Evolutionary conservation across 53 echinoderm and acorn worm species (phyloP), one percentile per base, ranked within the genome.

Genomic region (Stichopus horrens): DNA sequence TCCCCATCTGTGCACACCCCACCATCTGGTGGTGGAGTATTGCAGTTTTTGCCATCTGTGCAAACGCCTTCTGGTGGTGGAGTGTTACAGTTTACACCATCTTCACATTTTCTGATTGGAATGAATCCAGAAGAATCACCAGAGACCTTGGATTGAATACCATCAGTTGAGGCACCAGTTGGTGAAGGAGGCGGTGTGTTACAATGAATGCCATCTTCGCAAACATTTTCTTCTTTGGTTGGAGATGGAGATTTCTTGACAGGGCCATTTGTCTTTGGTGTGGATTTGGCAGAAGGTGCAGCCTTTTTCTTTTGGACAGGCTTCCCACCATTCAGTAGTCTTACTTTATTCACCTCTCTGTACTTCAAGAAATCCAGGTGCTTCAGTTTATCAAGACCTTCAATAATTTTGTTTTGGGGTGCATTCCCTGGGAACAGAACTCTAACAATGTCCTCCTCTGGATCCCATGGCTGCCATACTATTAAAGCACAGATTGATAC

Each of bases 371-470:
- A 99, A n/a, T 95, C 94, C 88, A 99, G 88, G 87, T 96, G 93
- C 86, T 99, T 99, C 21, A 96, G 74, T 73, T 91, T 90, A 82
- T 99, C 99, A 13, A 99, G 90, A 20, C 99, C 99, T 86, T 99
- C 99, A 9, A 99, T 88, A 65, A 99, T 94, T 78, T 94, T 96
- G 83, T 89, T 93, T 85, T 99, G 99, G 14, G 96, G 93, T 55
- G 99, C 99, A 90, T 99, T 99, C 9, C 99, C 99, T 23, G 99
- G 99, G 75, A 99, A 99, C 53, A 99, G 90, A 10, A 99, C 96
- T 91, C 96, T 89, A 77, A 99, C 94, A 83, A 95, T 99, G 76
- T 95, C 92, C 85, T 99, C 99, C 55, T 93, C 91, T 20, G 91
- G 95, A 74, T 92, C 94, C 52, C 94, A 94, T 83, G 99, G 96